phyloP scores from a whole-genome alignment of 2,797 vertebrate genomes.

The Lepilemur septentrionalis region DNA sequence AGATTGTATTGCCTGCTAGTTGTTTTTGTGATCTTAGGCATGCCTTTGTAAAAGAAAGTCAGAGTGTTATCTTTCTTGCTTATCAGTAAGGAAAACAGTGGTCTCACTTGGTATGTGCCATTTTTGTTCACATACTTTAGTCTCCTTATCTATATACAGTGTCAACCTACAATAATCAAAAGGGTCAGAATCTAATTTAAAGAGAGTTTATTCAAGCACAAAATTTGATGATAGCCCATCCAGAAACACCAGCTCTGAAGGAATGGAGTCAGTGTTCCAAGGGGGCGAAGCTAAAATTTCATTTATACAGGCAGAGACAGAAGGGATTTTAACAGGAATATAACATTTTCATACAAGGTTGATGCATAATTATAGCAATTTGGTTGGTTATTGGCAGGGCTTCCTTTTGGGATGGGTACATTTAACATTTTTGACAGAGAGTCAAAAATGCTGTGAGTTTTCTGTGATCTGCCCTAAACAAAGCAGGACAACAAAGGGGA shows the following conservation, averaged over 20 bases:
- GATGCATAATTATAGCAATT: background rate
- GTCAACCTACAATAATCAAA: background rate
- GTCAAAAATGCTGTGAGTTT: background rate
- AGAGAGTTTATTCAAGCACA: background rate
- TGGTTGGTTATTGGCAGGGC: background rate
- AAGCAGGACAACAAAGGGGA: background rate
- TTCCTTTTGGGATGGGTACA: background rate
- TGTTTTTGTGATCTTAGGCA: background rate
- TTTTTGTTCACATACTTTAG: background rate
- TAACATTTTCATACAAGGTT: background rate
- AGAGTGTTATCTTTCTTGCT: background rate
- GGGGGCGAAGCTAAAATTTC: background rate
- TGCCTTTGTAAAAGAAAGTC: background rate
- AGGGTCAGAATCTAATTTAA: background rate
- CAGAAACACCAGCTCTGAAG: background rate
- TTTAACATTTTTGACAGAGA: background rate
- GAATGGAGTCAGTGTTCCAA: background rate
- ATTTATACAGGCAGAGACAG: background rate
- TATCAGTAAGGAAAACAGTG: background rate
- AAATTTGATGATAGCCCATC: background rate
- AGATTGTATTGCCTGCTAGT: background rate
- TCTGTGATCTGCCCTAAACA: background rate
- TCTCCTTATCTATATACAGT: background rate
- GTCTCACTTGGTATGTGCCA: background rate
- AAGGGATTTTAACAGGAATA: background rate